Evolutionary conservation across 1,140 invertebrate genomes (phyloP).

Genomic region (Brachionus angularis): DNA sequence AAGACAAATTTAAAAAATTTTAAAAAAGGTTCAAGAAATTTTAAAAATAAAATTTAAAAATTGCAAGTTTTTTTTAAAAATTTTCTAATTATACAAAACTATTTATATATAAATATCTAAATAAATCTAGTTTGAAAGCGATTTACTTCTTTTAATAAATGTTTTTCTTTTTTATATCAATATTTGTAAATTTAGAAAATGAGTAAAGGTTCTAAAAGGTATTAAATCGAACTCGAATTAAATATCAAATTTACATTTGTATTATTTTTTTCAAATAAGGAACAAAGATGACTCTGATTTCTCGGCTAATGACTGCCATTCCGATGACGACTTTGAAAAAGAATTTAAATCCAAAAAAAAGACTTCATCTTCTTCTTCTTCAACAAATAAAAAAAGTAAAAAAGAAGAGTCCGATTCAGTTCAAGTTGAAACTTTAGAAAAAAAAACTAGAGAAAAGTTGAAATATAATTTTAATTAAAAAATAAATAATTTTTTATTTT

Average conservation of each 20-base stretch:
- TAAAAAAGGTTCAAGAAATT: too few species aligned
- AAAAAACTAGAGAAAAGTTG: constrained; percentile 5
- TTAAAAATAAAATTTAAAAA: too few species aligned
- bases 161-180: too few species aligned
- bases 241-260: background rate
- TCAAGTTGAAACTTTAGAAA: background rate
- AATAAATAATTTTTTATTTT: background rate
- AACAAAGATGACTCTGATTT: constrained; percentile 28
- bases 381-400: constrained; percentile 23
- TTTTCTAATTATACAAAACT: too few species aligned
- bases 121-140: too few species aligned
- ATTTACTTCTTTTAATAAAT: too few species aligned
- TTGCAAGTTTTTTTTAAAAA: too few species aligned
- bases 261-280: background rate
- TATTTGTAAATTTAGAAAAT: constrained; percentile 13
- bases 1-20: too few species aligned
- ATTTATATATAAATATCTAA: too few species aligned
- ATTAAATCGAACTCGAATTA: background rate
- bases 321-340: constrained; percentile 35
- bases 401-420: background rate
- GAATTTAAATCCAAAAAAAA: too few species aligned
- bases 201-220: constrained; percentile 39
- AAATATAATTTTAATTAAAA: too few species aligned
- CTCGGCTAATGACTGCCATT: background rate
- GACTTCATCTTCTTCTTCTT: too few species aligned